Base-by-base conservation (phyloP, 2,113 vertebrate genomes). In the Nannobrachium achirus region DNA sequence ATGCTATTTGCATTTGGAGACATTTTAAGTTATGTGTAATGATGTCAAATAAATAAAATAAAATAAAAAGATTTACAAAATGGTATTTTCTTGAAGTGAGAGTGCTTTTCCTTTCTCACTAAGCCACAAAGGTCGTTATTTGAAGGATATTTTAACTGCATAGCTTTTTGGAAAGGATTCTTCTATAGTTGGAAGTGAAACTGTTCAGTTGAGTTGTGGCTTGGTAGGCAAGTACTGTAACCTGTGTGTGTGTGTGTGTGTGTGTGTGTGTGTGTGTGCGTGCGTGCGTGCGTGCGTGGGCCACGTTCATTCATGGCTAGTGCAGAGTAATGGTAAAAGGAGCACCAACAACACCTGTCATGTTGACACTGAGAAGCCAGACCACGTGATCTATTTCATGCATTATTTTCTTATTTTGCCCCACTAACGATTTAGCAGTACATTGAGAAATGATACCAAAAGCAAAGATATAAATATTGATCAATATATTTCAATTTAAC, bases 251-350 rank as follows among this genome's bases (percentile, higher is more conserved):
- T 33, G 19, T 13, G 25, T 56, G 9, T 38, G 7, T 6, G n/a
- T 56, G 38, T 48, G 9, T 58, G 49, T 18, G 20, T n/a, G 4
- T 63, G 16, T 59, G 61, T 40, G n/a, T n/a, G n/a, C n/a, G n/a
- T n/a, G n/a, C n/a, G n/a, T n/a, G n/a, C n/a, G n/a, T n/a, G n/a
- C n/a, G n/a, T n/a, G n/a, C n/a, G n/a, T n/a, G n/a, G n/a, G n/a
- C n/a, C 55, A n/a, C 56, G 4, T 38, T 66, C 42, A 66, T 42
- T 77, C 70, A 69, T 75, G 63, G 57, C 67, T 44, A 42, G 50
- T 81, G 82, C 88, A 69, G 61, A 85, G 70, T 83, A 85, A 88
- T 76, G 53, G 79, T 89, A 89, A 91, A 88, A 83, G 10, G 78
- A 92, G 57, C 25, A 33, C 25, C 25, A 33, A 82, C 10, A 1